Evolutionary conservation across 92 coral and sea anemone genomes (phyloP), one percentile per base, ranked within the genome.

Genomic region (Porites rus): DNA sequence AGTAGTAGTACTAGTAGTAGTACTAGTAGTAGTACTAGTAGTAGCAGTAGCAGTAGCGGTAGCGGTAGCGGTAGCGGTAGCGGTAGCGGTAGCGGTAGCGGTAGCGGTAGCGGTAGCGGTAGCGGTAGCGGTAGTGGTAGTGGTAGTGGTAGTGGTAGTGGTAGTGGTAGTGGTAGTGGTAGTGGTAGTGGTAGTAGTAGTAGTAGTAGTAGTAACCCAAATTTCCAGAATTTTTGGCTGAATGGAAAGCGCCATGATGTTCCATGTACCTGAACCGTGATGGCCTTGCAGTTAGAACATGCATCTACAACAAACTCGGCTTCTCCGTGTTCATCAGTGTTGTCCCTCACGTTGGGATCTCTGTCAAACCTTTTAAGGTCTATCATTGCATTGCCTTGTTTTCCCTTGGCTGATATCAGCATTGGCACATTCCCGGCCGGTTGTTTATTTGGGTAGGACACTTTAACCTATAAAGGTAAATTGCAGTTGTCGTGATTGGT

Each of bases 291-390:
- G 10, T 22, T 62, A 63, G 92, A 46, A 86, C 86, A 85, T 4
- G 88, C 83, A 73, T 97, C 99, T 10, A 97, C 88, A 22, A 92
- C 89, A 74, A 97, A 97, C 58, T 94, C 96, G 16, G 95, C 98
- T 73, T 92, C 84, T 25, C 94, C 96, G 0, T 76, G 65, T 10
- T 53, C 46, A 22, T 91, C 95, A 10, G 96, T 91, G 46, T 66
- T 28, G 78, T 87, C 96, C 52, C 75, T 75, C 16, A 64, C 60
- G 60, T 84, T 77, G 10, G 80, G 90, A 72, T 92, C 83, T 10
- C 65, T 28, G 22, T 79, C 46, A 28, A 31, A 22, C 65, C 81
- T 87, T 62, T 31, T 66, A 54, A 84, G 77, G 8, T 92, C 75
- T 1, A 1, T 52, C 8, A 50, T 46, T 2, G 14, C 73, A 17